A percentile compares a stretch with the other conserved stretches of the same genome.
phyloP scores from a whole-genome alignment of 2,797 vertebrate genomes.

The Trichosurus vulpecula region DNA sequence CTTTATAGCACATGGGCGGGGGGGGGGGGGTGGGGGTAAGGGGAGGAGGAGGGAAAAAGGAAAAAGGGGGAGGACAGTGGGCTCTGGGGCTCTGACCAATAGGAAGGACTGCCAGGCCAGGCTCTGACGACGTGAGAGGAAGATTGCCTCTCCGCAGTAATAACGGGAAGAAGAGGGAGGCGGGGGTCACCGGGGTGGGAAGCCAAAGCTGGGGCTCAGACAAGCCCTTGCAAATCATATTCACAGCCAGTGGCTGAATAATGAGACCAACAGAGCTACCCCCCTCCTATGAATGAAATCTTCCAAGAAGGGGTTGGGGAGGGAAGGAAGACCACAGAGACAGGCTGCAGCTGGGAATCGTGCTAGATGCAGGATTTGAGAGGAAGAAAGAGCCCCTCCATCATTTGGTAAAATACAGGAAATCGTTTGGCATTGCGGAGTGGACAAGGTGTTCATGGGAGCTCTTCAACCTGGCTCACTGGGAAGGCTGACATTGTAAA shows the following conservation, averaged over 20 bases:
- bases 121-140: constrained; percentile 26
- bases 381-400: neutral
- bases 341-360: neutral
- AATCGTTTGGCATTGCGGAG: neutral
- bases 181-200: neutral
- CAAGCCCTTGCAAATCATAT: constrained; percentile 72
- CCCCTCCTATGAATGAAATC: constrained; percentile 8
- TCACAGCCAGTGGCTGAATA: constrained; percentile 63
- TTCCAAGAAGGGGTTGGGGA: neutral
- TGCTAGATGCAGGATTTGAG: neutral
- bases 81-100: constrained; percentile 74
- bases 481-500: neutral
- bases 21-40: constrained; percentile 55
- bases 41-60: constrained; percentile 54
- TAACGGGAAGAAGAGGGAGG: constrained; percentile 33
- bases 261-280: constrained; percentile 61
- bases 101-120: constrained; percentile 27
- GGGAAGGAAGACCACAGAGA: neutral
- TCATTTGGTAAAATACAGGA: constrained; percentile 28
- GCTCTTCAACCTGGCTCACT: neutral
- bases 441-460: neutral
- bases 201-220: constrained; percentile 54
- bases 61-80: constrained; percentile 57
- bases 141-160: constrained; percentile 41
- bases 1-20: constrained; percentile 59